phyloP scores from a whole-genome alignment of 2,888 invertebrate species.

The Parapristionchus giblindavisi region DNA sequence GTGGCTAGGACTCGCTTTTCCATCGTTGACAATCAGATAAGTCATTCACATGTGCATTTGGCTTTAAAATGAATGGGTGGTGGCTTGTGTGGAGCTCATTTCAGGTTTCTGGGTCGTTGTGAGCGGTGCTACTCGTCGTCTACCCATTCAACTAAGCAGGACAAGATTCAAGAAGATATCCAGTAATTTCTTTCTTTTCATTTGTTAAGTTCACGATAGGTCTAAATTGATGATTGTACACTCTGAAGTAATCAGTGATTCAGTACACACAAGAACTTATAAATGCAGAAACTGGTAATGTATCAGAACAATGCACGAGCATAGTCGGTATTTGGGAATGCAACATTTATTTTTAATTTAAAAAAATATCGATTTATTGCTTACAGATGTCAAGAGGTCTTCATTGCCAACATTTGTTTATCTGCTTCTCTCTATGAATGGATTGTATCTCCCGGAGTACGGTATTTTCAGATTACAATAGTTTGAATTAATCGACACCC shows the following conservation, averaged over 20 bases:
- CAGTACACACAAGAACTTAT: slow-evolving; percentile 95
- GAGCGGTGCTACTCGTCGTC: too few relatives aligned
- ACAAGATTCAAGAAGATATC: too few relatives aligned
- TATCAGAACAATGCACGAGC: slow-evolving; percentile 99
- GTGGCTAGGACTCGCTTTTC: too few relatives aligned
- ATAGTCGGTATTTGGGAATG: slow-evolving; percentile 79
- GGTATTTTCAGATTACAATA: not conserved
- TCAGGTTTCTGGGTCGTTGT: too few relatives aligned
- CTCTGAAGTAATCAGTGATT: not conserved
- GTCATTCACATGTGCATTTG: too few relatives aligned
- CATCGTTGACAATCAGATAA: too few relatives aligned
- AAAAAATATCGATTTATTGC: not conserved
- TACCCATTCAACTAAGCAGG: too few relatives aligned
- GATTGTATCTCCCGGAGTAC: slow-evolving; percentile 97
- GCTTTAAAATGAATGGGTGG: too few relatives aligned
- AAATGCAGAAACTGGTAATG: slow-evolving; percentile 96
- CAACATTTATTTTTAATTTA: not conserved
- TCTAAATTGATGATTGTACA: not conserved
- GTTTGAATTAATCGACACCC: too few relatives aligned
- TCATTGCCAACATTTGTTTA: slow-evolving; percentile 98
- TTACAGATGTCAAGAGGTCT: slow-evolving; percentile 91
- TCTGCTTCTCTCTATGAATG: slow-evolving; percentile 98
- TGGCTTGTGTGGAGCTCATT: too few relatives aligned
- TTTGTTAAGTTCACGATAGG: slow-evolving; percentile 97
- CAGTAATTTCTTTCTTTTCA: too few relatives aligned